These are phyloP conservation scores for Amblyjoppa fuscipennis DNA, from an alignment of 2,888 invertebrate genomes.

Conservation along the genomic window DNA sequence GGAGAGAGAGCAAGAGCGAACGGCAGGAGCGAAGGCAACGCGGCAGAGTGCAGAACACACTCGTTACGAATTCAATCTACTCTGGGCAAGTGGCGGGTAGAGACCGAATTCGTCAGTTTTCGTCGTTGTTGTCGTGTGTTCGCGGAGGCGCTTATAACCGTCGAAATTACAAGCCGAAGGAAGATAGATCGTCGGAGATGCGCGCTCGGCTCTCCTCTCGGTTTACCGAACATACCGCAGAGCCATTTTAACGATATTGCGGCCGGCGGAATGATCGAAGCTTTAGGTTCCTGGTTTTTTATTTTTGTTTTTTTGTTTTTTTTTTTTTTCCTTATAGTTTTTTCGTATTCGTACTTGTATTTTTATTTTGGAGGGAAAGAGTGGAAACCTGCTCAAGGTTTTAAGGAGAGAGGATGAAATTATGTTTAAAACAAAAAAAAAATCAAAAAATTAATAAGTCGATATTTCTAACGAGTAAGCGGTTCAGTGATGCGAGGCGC, in stretches of 20 bases:
- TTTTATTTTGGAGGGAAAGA: too few species aligned
- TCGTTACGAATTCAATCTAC: constrained; percentile 68
- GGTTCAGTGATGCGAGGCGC: neutral
- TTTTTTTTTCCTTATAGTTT: too few species aligned
- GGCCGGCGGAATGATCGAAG: neutral
- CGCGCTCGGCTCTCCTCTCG: neutral
- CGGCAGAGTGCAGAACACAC: constrained; percentile 35
- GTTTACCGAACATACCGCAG: constrained; percentile 1
- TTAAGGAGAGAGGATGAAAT: constrained; percentile 2
- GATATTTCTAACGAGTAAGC: neutral
- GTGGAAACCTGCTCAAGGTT: too few species aligned
- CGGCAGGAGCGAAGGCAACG: neutral
- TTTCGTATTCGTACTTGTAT: too few species aligned
- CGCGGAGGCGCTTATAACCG: constrained; percentile 32
- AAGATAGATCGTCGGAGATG: constrained; percentile 18
- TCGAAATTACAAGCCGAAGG: constrained; percentile 57
- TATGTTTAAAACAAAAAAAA: neutral
- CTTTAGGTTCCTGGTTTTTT: neutral
- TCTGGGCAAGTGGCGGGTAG: constrained; percentile 57
- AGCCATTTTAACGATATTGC: constrained; percentile 8
- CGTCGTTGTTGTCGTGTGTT: constrained; percentile 40
- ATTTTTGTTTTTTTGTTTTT: too few species aligned
- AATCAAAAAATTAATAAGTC: neutral
- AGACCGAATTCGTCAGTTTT: constrained; percentile 56
- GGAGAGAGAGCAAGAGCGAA: neutral